These are phyloP conservation scores for Eledone cirrhosa DNA, from an alignment of 2,888 invertebrate genomes.

Conservation along the genomic window DNA sequence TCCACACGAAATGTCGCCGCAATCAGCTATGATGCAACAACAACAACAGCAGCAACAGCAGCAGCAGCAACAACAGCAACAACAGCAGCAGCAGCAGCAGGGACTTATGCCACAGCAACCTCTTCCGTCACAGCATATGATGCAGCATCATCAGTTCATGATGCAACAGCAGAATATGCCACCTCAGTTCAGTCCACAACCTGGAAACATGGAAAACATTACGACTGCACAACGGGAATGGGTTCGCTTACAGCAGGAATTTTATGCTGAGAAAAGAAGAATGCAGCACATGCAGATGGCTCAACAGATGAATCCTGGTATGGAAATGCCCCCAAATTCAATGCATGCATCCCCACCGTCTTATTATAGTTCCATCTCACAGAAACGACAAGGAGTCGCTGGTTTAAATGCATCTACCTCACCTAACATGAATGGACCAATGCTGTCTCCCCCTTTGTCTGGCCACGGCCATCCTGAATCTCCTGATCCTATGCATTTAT, in stretches of 20 bases:
- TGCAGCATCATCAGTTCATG: conserved; percentile 51
- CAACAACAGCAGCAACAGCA: conserved; percentile 21
- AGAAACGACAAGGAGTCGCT: conserved; percentile 52
- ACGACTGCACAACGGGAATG: conserved; percentile 81
- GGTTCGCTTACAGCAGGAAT: conserved; percentile 89
- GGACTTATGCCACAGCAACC: conserved; percentile 47
- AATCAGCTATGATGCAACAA: conserved; percentile 33
- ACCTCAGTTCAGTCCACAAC: conserved; percentile 34
- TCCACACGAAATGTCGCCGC: conserved; percentile 29
- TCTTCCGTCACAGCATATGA: conserved; percentile 46
- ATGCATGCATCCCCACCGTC: conserved; percentile 54
- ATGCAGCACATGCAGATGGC: conserved; percentile 48
- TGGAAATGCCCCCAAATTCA: conserved; percentile 38
- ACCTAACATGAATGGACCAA: conserved; percentile 56
- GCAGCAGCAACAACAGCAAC: conserved; percentile 2
- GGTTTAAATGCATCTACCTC: conserved; percentile 61
- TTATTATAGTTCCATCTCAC: conserved; percentile 58
- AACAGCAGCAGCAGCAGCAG: conserved; percentile 34
- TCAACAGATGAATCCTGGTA: conserved; percentile 48
- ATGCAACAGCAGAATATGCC: conserved; percentile 48
- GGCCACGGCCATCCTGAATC: conserved; percentile 38
- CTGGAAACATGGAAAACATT: conserved; percentile 60
- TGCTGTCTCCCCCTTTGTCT: conserved; percentile 45
- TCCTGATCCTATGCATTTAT: conserved; percentile 46
- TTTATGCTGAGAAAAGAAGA: conserved; percentile 54